These are phyloP conservation scores for Thelaira solivaga DNA, from an alignment of 2,888 invertebrate genomes.

Conservation along the genomic window DNA sequence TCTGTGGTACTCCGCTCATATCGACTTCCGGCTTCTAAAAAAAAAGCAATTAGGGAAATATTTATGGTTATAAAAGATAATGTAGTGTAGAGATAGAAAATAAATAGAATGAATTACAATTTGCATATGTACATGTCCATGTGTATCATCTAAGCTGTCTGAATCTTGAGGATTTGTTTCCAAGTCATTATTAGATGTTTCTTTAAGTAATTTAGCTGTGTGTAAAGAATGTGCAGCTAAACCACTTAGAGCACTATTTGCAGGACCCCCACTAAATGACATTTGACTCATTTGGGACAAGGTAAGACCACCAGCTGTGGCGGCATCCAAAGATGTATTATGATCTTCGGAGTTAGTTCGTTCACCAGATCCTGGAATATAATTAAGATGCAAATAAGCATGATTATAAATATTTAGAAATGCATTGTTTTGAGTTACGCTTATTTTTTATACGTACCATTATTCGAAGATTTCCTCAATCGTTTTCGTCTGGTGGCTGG, in stretches of 20 bases:
- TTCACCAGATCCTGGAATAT: constrained; percentile 78
- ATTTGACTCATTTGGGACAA: constrained; percentile 78
- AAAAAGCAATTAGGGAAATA: constrained; percentile 43
- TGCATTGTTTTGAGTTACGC: constrained; percentile 43
- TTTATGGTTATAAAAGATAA: background rate
- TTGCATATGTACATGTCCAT: constrained; percentile 78
- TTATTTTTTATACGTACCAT: constrained; percentile 74
- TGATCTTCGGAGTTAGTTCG: constrained; percentile 78
- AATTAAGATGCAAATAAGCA: background rate
- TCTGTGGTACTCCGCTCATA: constrained; percentile 75
- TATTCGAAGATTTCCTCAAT: constrained; percentile 82
- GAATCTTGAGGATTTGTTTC: constrained; percentile 79
- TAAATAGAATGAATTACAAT: constrained; percentile 71
- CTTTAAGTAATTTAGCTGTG: constrained; percentile 75
- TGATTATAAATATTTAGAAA: background rate
- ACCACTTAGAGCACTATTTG: constrained; percentile 70
- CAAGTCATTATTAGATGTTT: constrained; percentile 77
- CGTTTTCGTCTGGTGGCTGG: constrained; percentile 82
- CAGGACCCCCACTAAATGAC: constrained; percentile 77
- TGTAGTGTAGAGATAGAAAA: too few species aligned
- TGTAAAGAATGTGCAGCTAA: constrained; percentile 74
- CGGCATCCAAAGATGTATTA: constrained; percentile 73
- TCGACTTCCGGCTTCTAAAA: constrained; percentile 76
- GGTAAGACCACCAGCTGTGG: constrained; percentile 74
- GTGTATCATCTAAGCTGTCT: constrained; percentile 79